Base-by-base conservation (phyloP, 2,113 vertebrate species). In the Rattus norvegicus region DNA sequence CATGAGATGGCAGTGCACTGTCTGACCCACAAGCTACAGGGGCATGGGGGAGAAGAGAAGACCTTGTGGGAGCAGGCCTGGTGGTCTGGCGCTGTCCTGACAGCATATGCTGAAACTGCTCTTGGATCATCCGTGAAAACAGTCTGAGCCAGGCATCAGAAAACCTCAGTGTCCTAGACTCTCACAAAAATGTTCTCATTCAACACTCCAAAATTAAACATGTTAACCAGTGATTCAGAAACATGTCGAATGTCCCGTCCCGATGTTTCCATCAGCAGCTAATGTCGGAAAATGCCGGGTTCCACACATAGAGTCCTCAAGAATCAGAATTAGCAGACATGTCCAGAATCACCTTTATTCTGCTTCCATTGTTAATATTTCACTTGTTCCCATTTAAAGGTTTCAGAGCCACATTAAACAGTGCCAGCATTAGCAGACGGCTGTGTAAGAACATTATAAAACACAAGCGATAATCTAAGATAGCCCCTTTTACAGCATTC, bases 281-380 rank as follows among this genome's bases (percentile, higher is more conserved):
- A 30, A 13, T 3, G 12, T 63, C 20, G 49, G 33, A 6, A 19
- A 59, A 88, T 75, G n/a, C n/a, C 26, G 16, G 3, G 47, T 86
- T n/a, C 54, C 19, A 7, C 0, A 7, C 11, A 85, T 59, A 14
- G 2, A 72, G 39, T 67, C 49, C 26, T 81, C 65, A 80, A 13
- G 14, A 95, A 92, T 88, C 1, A 92, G 49, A 92, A 17, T n/a
- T 87, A 59, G 17, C 47, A 83, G 65, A 90, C 72, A 92, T 69
- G 93, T 98, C 97, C 90, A 63, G 97, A 98, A 97, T 97, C 97
- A 98, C 88, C 85, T 99, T 99, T 98, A 99, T 98, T 99, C 98
- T 97, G 96, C 43, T 81, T 97, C 73, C 94, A 96, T 94, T 26
- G 76, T 92, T 95, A 97, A 92, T 65, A 92, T 90, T 98, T 96